Evolutionary conservation across 2,888 invertebrate genomes (phyloP).

Genomic region (Heterodera filipjevi): DNA sequence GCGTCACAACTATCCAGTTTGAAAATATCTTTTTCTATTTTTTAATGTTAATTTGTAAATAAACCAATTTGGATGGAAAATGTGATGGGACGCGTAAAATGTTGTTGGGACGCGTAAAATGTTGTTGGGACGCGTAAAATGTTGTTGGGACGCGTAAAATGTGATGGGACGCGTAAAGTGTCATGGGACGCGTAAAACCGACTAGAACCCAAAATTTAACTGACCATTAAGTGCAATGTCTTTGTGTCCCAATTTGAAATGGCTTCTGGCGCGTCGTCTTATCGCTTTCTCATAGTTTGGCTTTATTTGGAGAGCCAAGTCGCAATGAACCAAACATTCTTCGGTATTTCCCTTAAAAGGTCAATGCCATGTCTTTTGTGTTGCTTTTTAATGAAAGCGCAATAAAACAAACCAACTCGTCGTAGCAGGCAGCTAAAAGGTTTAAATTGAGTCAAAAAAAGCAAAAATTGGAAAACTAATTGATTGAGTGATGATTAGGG

Average conservation of each 20-base stretch:
- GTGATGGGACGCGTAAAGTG: too few relatives aligned
- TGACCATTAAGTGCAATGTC: conserved; percentile 19
- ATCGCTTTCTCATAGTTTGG: conserved; percentile 33
- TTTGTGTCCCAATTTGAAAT: conserved; percentile 20
- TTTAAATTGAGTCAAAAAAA: not conserved
- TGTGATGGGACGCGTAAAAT: too few relatives aligned
- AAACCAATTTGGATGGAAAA: too few relatives aligned
- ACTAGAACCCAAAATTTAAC: not conserved
- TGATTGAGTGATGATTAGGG: not conserved
- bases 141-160: not conserved
- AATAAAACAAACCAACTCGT: conserved; percentile 18
- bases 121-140: not conserved
- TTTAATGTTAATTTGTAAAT: too few relatives aligned
- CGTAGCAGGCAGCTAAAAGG: conserved; percentile 20
- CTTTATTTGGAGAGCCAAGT: conserved; percentile 28
- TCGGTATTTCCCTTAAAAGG: not conserved
- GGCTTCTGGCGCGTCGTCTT: conserved; percentile 27
- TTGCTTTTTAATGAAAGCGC: not conserved
- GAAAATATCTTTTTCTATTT: too few relatives aligned
- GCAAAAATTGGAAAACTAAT: too few relatives aligned
- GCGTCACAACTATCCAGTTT: too few relatives aligned
- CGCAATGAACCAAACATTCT: conserved; percentile 29
- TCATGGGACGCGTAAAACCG: too few relatives aligned
- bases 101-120: too few relatives aligned
- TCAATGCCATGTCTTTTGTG: too few relatives aligned